A percentile compares a stretch with the other conserved stretches of the same genome.
Evolutionary conservation across 2,888 invertebrate species (phyloP).

Genomic region (Epirrita christyi): DNA sequence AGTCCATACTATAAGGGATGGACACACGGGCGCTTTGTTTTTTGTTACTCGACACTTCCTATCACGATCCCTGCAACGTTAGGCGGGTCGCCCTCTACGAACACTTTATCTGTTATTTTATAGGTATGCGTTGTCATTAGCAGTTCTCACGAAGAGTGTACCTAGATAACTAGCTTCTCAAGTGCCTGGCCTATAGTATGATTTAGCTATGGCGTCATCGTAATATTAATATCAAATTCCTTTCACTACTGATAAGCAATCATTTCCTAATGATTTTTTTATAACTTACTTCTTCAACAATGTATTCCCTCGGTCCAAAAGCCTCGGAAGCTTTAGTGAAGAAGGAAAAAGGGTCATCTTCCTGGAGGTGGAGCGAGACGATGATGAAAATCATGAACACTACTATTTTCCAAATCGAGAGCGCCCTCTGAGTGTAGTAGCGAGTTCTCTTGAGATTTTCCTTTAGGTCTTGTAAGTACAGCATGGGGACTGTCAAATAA

Average conservation of each 20-base stretch:
- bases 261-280: too few species aligned
- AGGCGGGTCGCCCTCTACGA: not conserved
- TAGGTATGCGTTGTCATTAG: too few species aligned
- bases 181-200: not conserved
- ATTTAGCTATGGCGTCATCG: too few species aligned
- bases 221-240: too few species aligned
- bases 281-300: conserved; percentile 77
- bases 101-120: too few species aligned
- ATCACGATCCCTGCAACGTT: not conserved
- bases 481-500: conserved; percentile 57
- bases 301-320: conserved; percentile 81
- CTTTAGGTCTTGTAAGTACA: conserved; percentile 72
- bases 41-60: too few species aligned
- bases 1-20: not conserved
- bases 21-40: not conserved
- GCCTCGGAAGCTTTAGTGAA: conserved; percentile 76
- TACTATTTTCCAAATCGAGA: conserved; percentile 91
- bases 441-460: conserved; percentile 86
- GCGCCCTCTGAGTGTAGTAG: conserved; percentile 89
- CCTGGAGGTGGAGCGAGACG: conserved; percentile 78
- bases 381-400: conserved; percentile 88
- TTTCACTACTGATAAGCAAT: too few species aligned
- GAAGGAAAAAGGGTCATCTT: conserved; percentile 71
- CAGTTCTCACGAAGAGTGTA: too few species aligned
- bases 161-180: not conserved